Conservation (phyloP, 2,113 vertebrate species). For the Tylochromis polylepis region DNA sequence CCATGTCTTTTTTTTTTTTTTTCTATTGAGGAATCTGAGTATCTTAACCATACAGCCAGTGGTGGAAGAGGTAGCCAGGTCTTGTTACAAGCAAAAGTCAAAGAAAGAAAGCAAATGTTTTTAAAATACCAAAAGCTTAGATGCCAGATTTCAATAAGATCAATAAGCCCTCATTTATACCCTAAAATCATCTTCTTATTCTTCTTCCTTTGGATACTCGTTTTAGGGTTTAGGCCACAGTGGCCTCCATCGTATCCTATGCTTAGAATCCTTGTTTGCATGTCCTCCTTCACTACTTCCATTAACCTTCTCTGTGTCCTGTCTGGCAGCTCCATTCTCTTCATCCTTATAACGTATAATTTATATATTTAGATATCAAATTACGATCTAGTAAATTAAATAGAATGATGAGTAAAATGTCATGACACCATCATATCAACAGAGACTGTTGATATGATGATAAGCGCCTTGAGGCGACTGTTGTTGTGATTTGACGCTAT, state of each 20-base stretch:
- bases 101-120: background rate
- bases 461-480: too few species aligned
- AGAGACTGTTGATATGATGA: background rate
- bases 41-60: background rate
- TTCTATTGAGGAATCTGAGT: background rate
- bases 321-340: background rate
- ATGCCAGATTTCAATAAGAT: too few species aligned
- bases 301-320: background rate
- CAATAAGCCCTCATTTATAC: too few species aligned
- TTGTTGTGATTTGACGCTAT: too few species aligned
- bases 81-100: background rate
- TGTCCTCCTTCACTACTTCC: too few species aligned
- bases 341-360: background rate
- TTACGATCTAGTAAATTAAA: background rate
- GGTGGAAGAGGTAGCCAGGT: background rate
- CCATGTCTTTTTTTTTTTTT: background rate
- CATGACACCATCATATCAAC: background rate
- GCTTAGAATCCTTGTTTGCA: background rate
- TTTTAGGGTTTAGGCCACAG: background rate
- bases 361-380: background rate
- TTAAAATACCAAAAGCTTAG: background rate
- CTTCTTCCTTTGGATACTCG: background rate
- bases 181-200: too few species aligned
- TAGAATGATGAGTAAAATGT: background rate
- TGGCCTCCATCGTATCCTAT: background rate